phyloP scores from a whole-genome alignment of 2,797 vertebrate genomes.

The Anguilla anguilla region DNA sequence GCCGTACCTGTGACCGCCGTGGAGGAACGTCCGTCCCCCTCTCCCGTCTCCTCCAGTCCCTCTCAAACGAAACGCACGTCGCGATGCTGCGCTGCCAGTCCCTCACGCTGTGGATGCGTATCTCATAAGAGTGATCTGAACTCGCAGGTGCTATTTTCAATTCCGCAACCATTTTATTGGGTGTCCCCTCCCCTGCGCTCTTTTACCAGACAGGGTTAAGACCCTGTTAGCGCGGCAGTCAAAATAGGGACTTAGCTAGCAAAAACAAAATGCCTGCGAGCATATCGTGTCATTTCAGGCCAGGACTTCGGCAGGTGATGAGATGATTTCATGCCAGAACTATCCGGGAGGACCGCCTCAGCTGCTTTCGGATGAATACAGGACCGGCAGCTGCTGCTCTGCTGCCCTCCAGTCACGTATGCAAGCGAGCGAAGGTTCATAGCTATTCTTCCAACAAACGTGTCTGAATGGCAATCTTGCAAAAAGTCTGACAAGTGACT shows the following conservation, averaged over 20 bases:
- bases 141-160: not conserved
- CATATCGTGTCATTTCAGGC: slow-evolving; percentile 48
- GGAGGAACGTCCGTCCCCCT: not conserved
- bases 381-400: slow-evolving; percentile 46
- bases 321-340: slow-evolving; percentile 63
- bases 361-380: slow-evolving; percentile 61
- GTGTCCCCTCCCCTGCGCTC: slow-evolving; percentile 48
- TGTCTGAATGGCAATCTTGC: not conserved
- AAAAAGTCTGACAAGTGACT: not conserved
- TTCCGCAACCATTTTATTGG: not conserved
- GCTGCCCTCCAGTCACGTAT: slow-evolving; percentile 43
- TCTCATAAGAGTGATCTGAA: not conserved
- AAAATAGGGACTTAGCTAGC: slow-evolving; percentile 48
- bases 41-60: not conserved
- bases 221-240: slow-evolving; percentile 52
- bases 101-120: not conserved
- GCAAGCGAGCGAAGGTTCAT: slow-evolving; percentile 41
- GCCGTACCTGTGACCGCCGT: not conserved
- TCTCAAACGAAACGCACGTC: not conserved
- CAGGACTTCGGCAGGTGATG: slow-evolving; percentile 57
- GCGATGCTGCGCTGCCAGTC: not conserved
- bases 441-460: not conserved
- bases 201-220: slow-evolving; percentile 57
- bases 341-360: slow-evolving; percentile 58
- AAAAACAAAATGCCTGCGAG: slow-evolving; percentile 55